Base-by-base conservation (phyloP, 2,888 invertebrate species). In the Blera fallax region DNA sequence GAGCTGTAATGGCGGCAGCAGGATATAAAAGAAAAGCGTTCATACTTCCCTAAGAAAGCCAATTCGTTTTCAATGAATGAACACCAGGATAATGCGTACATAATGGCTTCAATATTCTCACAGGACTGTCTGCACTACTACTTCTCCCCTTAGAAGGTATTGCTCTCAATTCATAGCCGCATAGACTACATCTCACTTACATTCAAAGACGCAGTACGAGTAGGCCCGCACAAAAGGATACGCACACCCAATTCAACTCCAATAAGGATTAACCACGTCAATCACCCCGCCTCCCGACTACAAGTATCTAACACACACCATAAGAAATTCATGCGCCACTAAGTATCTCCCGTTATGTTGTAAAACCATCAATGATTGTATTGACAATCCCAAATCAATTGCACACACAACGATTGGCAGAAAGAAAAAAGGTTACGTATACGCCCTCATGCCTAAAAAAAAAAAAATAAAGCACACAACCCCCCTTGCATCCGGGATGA, bases 401-500 rank as follows among this genome's bases (percentile, higher is more conserved):
- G 0, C 14, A 0, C 24, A 27, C 0, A 52, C 24, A 8, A 10
- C 1, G 34, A 10, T 4, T n/a, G n/a, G n/a, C n/a, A n/a, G 29
- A 34, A 14, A 2, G 21, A 56, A 56, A 58, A 37, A 65, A 65
- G 0, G 50, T 65, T 37, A 52, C 32, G 65, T 50, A 50, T 65
- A 37, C 50, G 65, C 50, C 34, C 2, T 4, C 18, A 11, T 24
- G 10, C 3, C 4, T 3, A 32, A 10, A 16, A 0, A 14, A 21
- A 21, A 40, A 1, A 32, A 10, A 16, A 0, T 8, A 21, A 21
- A 40, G 4, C 14, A 8, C 10, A 37, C 37, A 37, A 27, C 8
- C 5, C 67, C 0, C 24, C 52, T 18, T 11, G n/a, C n/a, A 11
- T 1, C 5, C 2, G 27, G 16, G 18, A 4, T 34, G 37, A 29